phyloP scores from a whole-genome alignment of 2,797 vertebrate genomes.

The Hylomyscus alleni region DNA sequence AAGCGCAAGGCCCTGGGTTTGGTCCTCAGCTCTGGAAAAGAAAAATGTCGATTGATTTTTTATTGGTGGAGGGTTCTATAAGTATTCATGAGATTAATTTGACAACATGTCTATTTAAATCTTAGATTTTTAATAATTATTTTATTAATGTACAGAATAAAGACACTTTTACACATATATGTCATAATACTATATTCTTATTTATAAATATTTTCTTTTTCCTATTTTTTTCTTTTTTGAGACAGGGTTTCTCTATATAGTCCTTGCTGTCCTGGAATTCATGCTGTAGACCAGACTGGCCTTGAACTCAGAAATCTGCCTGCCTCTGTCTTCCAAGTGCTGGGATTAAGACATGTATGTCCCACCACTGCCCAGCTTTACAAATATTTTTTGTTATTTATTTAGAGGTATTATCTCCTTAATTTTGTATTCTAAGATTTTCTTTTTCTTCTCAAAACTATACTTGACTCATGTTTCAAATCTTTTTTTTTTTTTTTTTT shows the following conservation, averaged over 20 bases:
- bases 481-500: too few species aligned
- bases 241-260: too few species aligned
- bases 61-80: background rate
- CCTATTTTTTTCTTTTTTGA: background rate
- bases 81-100: background rate
- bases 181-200: background rate
- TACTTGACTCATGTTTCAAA: background rate
- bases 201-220: background rate
- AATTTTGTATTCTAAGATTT: background rate
- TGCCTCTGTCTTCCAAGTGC: too few species aligned
- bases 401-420: background rate
- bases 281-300: too few species aligned
- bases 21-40: too few species aligned
- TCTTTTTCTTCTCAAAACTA: background rate
- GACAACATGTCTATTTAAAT: background rate
- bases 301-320: too few species aligned
- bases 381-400: background rate
- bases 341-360: too few species aligned
- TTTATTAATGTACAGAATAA: background rate
- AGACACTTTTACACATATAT: background rate
- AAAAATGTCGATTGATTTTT: background rate
- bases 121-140: background rate
- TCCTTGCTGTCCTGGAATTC: too few species aligned
- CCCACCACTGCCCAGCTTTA: too few species aligned
- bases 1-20: too few species aligned